Conservation (phyloP, 1,140 invertebrate species). For the Plodia interpunctella region DNA sequence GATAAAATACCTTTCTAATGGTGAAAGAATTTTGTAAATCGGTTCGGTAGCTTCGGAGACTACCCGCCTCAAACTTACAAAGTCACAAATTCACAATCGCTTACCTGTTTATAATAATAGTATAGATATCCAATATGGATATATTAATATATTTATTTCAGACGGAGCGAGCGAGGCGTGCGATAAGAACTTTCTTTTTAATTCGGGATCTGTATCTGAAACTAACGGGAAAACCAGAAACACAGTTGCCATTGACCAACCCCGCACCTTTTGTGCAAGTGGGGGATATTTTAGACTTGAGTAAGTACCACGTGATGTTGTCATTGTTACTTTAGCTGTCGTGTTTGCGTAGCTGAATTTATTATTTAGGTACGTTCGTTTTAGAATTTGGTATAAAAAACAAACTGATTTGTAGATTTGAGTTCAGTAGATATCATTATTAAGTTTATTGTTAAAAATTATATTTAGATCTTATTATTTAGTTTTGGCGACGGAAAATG, state of each 20-base stretch:
- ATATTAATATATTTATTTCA: slow-evolving; percentile 43
- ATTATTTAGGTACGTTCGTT: too few species aligned
- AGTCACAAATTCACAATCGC: too few species aligned
- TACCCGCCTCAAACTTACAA: too few species aligned
- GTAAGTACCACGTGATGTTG: slow-evolving; percentile 78
- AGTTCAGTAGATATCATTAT: background rate
- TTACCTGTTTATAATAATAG: too few species aligned
- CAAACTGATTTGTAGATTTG: too few species aligned
- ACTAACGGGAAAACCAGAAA: slow-evolving; percentile 89
- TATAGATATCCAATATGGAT: too few species aligned
- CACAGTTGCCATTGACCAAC: slow-evolving; percentile 94
- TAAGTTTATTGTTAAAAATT: background rate
- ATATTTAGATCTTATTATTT: too few species aligned
- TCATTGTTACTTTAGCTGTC: background rate
- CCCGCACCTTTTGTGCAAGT: slow-evolving; percentile 93
- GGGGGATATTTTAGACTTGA: slow-evolving; percentile 94
- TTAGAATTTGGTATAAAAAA: too few species aligned
- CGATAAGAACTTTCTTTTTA: slow-evolving; percentile 96
- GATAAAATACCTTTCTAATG: too few species aligned
- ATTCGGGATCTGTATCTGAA: slow-evolving; percentile 90
- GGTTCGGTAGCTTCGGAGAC: too few species aligned
- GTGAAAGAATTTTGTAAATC: too few species aligned
- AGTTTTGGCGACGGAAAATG: too few species aligned
- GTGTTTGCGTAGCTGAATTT: background rate
- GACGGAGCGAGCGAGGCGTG: slow-evolving; percentile 94